These are phyloP conservation scores for Salminus brasiliensis DNA, from an alignment of 2,113 vertebrate genomes.

Conservation along the genomic window DNA sequence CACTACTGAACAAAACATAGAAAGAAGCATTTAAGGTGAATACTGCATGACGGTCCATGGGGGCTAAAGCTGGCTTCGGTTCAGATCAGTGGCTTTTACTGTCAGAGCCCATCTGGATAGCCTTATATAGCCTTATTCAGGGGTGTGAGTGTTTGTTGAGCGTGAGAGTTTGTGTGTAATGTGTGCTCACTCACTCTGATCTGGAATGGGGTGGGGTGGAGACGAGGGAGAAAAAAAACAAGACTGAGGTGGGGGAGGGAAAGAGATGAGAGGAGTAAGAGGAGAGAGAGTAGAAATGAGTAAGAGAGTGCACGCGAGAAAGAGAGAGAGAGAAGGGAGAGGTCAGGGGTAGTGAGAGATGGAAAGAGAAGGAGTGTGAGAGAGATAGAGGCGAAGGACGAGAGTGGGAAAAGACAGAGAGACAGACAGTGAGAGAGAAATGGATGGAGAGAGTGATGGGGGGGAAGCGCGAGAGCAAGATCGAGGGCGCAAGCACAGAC, in stretches of 20 bases:
- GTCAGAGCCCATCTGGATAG: too few species aligned
- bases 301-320: slow-evolving; percentile 38
- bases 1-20: not conserved
- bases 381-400: slow-evolving; percentile 47
- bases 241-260: not conserved
- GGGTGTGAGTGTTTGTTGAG: not conserved
- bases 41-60: not conserved
- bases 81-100: too few species aligned
- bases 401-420: slow-evolving; percentile 34
- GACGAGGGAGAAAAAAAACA: slow-evolving; percentile 40
- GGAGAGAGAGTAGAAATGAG: slow-evolving; percentile 51
- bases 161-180: not conserved
- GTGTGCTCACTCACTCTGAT: slow-evolving; percentile 34
- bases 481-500: slow-evolving; percentile 72
- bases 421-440: slow-evolving; percentile 21
- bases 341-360: slow-evolving; percentile 62
- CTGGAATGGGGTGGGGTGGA: slow-evolving; percentile 24
- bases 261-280: not conserved
- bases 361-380: slow-evolving; percentile 60
- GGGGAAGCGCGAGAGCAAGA: slow-evolving; percentile 15
- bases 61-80: not conserved
- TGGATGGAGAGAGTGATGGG: slow-evolving; percentile 36
- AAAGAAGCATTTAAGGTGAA: not conserved
- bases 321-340: slow-evolving; percentile 43
- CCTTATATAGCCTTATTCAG: too few species aligned